Evolutionary conservation across 1,140 invertebrate species (phyloP).

Genomic region (Drosophila malerkotliana): DNA sequence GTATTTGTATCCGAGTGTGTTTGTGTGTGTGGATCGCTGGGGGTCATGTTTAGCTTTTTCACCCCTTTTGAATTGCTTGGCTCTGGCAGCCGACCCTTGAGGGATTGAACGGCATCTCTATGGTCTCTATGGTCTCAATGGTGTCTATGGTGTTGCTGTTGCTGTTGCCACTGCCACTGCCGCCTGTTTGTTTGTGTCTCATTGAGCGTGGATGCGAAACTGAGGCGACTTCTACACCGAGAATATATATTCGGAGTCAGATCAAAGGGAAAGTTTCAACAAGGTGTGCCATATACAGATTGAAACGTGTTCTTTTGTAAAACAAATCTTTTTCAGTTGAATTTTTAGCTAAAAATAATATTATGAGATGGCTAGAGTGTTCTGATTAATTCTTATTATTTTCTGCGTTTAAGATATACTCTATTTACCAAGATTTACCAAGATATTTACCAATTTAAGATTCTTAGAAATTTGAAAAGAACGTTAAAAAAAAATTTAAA

Average conservation of each 20-base stretch:
- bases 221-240: conserved; percentile 20
- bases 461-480: no score
- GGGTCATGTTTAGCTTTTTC: conserved; percentile 77
- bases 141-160: conserved; percentile 39
- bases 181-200: conserved; percentile 77
- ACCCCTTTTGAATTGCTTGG: conserved; percentile 70
- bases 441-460: no score
- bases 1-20: conserved; percentile 26
- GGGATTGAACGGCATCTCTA: conserved; percentile 45
- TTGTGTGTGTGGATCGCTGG: conserved; percentile 66
- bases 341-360: not conserved
- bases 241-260: not conserved
- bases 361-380: not conserved
- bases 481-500: no score
- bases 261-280: not conserved
- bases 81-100: conserved; percentile 69
- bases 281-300: not conserved
- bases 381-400: no score
- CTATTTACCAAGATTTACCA: no score
- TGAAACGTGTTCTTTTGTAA: not conserved
- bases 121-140: conserved; percentile 27
- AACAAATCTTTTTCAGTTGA: not conserved
- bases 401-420: no score
- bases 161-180: conserved; percentile 46
- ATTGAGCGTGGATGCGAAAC: conserved; percentile 58